phyloP scores from a whole-genome alignment of 2,113 vertebrate genomes.

The Lates calcarifer region DNA sequence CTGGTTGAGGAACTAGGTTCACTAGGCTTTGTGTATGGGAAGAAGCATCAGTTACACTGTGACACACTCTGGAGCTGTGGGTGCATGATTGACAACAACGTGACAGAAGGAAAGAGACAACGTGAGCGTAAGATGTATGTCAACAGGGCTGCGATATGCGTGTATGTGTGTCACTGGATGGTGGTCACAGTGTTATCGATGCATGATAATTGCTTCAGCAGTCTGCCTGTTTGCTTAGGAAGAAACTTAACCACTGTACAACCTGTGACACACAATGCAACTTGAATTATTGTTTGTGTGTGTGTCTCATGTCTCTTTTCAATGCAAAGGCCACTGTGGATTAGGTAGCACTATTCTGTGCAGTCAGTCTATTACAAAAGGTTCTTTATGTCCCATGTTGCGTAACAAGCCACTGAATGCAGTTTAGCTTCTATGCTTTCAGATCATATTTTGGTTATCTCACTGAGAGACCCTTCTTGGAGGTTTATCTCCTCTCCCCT shows the following conservation, averaged over 20 bases:
- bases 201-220: not conserved
- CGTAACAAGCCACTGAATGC: slow-evolving; percentile 41
- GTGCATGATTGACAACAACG: slow-evolving; percentile 25
- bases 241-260: not conserved
- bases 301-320: slow-evolving; percentile 9
- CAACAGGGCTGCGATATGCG: not conserved
- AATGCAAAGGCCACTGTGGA: slow-evolving; percentile 16
- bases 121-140: slow-evolving; percentile 29
- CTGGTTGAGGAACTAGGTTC: slow-evolving; percentile 49
- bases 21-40: slow-evolving; percentile 24
- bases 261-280: slow-evolving; percentile 7
- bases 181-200: not conserved
- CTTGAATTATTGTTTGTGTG: slow-evolving; percentile 13
- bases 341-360: slow-evolving; percentile 5
- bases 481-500: slow-evolving; percentile 25
- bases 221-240: not conserved
- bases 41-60: slow-evolving; percentile 40
- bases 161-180: slow-evolving; percentile 26
- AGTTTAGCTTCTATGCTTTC: slow-evolving; percentile 41
- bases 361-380: slow-evolving; percentile 17
- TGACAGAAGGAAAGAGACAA: slow-evolving; percentile 17
- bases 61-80: slow-evolving; percentile 16
- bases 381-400: slow-evolving; percentile 17
- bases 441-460: slow-evolving; percentile 48
- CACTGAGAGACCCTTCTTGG: slow-evolving; percentile 15